phyloP scores from a whole-genome alignment of 2,113 vertebrate species.

The Protomyctophum bolini region DNA sequence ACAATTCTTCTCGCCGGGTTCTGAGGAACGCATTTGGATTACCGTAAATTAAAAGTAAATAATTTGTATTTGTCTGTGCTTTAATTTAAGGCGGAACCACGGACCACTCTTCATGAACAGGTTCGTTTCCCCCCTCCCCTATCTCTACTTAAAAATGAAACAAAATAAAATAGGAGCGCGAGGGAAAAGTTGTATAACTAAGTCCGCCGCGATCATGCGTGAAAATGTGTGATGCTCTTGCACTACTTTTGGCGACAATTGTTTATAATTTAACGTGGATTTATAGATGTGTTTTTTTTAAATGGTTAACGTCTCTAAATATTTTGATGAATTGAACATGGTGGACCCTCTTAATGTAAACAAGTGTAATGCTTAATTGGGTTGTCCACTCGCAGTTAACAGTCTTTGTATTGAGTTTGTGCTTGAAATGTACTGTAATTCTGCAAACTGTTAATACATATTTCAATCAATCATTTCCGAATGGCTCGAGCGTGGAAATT shows the following conservation, averaged over 20 bases:
- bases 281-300: fast-evolving
- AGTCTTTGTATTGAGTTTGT: too few species aligned
- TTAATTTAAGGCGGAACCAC: background rate
- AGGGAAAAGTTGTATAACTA: constrained; percentile 69
- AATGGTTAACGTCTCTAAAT: too few species aligned
- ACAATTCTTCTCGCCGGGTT: too few species aligned
- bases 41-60: background rate
- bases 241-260: constrained; percentile 43
- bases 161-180: background rate
- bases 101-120: constrained; percentile 46
- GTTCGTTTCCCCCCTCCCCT: constrained; percentile 62
- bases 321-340: too few species aligned
- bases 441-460: too few species aligned
- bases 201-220: constrained; percentile 66
- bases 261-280: background rate
- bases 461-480: too few species aligned
- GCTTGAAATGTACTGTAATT: too few species aligned
- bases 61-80: background rate
- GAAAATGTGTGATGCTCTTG: background rate
- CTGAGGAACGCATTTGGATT: too few species aligned
- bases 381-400: too few species aligned
- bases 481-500: background rate
- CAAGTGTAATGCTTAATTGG: too few species aligned
- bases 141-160: background rate
- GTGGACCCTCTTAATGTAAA: too few species aligned